Evolutionary conservation across 2,113 vertebrate species (phyloP), one percentile per base, ranked within the genome.

Genomic region (Leptocoma aspasia): DNA sequence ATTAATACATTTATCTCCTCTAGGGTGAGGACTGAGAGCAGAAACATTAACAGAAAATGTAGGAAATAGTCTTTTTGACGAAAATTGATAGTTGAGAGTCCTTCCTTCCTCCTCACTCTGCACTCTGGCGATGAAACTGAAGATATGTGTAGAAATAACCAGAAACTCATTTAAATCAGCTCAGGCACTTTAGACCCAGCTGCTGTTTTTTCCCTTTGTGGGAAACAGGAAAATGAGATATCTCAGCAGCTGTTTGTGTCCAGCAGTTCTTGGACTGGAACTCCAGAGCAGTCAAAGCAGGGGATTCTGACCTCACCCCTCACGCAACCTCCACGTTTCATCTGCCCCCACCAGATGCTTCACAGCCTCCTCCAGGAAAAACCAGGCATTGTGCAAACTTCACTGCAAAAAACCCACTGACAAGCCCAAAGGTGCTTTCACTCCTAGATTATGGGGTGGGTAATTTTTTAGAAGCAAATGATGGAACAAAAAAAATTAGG

Each of bases 221-320:
- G 91, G 89, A 96, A 97, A 95, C 92, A 95, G 92, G 95, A 95
- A 96, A 95, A 95, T 28, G 83, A 95, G 76, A 71, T 92, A 78
- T 91, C 89, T 92, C 86, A 81, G 94, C 95, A 96, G 95, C 83
- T 96, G 91, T 86, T 94, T 59, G 50, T 41, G 52, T 89, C 92
- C 82, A 90, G 92, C 86, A 83, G 83, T 86, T 90, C 47, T 86
- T 93, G 95, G 72, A 73, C 76, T 91, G 86, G 64, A 89, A 59
- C 80, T 78, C 15, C 1, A 11, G 45, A 56, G 68, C 60, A 82
- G 69, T 4, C 69, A 80, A 92, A 94, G 56, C 52, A 73, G n/a
- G 30, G 66, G 56, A 71, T 86, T 66, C 56, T 91, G 92, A 86
- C 86, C 90, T 68, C 76, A 33, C 27, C 50, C 72, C 68, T 88